Percentiles rank a stretch among this genome's conserved stretches.
phyloP scores from a whole-genome alignment of 2,113 vertebrate genomes.

The Mungos mungo region DNA sequence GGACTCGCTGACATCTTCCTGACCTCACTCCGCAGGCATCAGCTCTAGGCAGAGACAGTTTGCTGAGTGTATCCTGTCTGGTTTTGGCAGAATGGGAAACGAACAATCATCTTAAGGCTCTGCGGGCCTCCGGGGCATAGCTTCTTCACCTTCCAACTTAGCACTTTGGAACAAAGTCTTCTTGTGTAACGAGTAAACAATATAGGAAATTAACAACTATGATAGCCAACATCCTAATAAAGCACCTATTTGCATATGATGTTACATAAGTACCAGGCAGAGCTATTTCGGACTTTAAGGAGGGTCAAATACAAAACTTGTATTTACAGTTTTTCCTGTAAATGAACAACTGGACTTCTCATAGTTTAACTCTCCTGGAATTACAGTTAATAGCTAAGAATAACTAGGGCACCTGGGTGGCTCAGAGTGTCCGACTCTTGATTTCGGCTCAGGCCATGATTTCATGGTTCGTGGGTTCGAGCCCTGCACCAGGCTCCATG shows the following conservation, averaged over 20 bases:
- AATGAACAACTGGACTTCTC: neutral
- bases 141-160: constrained; percentile 16
- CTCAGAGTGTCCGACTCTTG: too few species aligned
- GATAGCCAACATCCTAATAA: neutral
- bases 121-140: neutral
- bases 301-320: neutral
- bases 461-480: too few species aligned
- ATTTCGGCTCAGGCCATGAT: too few species aligned
- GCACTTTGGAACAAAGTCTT: neutral
- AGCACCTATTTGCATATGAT: neutral
- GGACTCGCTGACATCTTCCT: neutral
- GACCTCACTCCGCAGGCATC: neutral
- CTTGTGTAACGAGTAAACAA: neutral
- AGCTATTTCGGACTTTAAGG: neutral
- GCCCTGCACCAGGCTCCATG: too few species aligned
- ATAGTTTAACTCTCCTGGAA: neutral
- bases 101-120: neutral
- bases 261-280: neutral
- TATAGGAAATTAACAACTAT: neutral
- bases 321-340: neutral
- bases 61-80: neutral
- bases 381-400: neutral
- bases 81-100: neutral
- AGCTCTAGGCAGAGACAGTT: neutral
- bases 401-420: too few species aligned